Evolutionary conservation across 2,888 invertebrate genomes (phyloP).

Genomic region (Brachypalpus laphriformis): DNA sequence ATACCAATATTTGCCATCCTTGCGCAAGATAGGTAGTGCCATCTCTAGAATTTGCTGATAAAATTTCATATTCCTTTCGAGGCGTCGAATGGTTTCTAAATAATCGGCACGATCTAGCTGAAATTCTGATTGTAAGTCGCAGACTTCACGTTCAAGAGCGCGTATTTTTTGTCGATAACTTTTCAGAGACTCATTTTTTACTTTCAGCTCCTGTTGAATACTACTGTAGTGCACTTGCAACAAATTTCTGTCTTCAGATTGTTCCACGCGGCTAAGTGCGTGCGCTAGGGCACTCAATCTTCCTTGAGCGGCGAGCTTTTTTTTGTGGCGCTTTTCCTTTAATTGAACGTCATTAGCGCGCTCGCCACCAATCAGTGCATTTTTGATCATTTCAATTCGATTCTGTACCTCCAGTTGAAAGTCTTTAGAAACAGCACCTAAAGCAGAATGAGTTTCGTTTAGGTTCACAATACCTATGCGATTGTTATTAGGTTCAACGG

Average conservation of each 20-base stretch:
- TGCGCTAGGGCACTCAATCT: constrained; percentile 85
- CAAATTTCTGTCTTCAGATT: constrained; percentile 88
- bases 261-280: constrained; percentile 85
- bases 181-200: constrained; percentile 87
- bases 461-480: constrained; percentile 6
- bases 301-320: constrained; percentile 88
- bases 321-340: constrained; percentile 87
- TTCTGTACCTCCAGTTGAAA: constrained; percentile 79
- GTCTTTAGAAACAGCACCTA: not conserved
- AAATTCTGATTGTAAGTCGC: constrained; percentile 91
- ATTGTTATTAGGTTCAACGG: constrained; percentile 47
- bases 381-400: constrained; percentile 86
- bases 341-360: constrained; percentile 88
- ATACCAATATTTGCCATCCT: constrained; percentile 89
- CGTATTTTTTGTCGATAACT: constrained; percentile 87
- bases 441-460: not conserved
- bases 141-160: constrained; percentile 88
- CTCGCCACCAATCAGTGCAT: constrained; percentile 91
- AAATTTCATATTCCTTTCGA: constrained; percentile 88
- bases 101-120: constrained; percentile 92
- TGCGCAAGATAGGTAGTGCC: constrained; percentile 87
- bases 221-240: constrained; percentile 90
- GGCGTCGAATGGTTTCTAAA: constrained; percentile 90
- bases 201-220: constrained; percentile 90
- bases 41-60: constrained; percentile 87